Percentiles rank a stretch among this genome's conserved stretches.
Conservation (phyloP, 2,113 vertebrate species). For the Caranx ignobilis region DNA sequence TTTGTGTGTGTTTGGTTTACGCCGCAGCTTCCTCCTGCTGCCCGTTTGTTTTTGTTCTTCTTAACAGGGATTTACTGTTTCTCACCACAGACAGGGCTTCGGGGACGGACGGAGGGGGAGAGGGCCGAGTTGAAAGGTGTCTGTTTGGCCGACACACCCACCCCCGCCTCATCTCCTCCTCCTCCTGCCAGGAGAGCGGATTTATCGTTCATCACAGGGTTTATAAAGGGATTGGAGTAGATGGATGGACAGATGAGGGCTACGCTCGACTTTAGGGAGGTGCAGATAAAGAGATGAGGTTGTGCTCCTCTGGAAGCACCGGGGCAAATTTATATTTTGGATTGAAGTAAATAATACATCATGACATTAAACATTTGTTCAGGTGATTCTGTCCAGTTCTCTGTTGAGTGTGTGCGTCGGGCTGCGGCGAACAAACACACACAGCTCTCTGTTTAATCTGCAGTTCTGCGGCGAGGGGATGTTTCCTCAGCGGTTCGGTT, state of each 20-base stretch:
- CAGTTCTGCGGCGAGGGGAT: constrained; percentile 14
- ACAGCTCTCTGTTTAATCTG: constrained; percentile 6
- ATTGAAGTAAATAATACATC: background rate
- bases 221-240: constrained; percentile 50
- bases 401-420: background rate
- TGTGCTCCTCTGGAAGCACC: background rate
- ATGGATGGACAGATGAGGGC: constrained; percentile 27
- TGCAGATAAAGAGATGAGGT: constrained; percentile 13
- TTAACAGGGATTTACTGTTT: constrained; percentile 57
- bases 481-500: constrained; percentile 5
- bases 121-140: constrained; percentile 32
- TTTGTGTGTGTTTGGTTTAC: constrained; percentile 34
- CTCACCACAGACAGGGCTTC: constrained; percentile 34
- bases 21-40: constrained; percentile 9
- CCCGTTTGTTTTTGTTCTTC: constrained; percentile 50
- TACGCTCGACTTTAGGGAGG: constrained; percentile 13
- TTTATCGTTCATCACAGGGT: constrained; percentile 54
- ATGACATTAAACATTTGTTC: background rate
- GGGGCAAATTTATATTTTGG: background rate
- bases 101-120: constrained; percentile 38
- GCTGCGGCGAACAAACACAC: background rate
- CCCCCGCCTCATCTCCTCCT: background rate
- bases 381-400: background rate
- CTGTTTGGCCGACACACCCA: background rate
- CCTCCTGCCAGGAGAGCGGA: constrained; percentile 22